Conservation (phyloP, 2,113 vertebrate species). For the Megalops atlanticus region DNA sequence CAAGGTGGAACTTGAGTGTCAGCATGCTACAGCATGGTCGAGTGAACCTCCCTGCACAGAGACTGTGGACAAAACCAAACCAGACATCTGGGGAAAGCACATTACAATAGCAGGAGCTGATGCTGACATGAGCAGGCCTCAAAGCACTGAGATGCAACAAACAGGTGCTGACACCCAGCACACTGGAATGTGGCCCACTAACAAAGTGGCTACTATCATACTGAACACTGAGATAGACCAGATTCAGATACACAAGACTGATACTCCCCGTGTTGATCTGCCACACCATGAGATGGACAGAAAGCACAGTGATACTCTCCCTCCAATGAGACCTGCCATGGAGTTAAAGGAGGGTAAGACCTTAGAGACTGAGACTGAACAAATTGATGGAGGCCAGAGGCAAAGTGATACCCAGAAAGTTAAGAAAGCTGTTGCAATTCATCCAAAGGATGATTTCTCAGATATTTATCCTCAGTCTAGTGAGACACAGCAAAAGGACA, state of each 20-base stretch:
- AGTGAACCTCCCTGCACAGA: conserved; percentile 9
- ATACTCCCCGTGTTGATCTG: not conserved
- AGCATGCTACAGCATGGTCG: not conserved
- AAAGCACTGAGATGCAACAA: not conserved
- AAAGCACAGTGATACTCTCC: not conserved
- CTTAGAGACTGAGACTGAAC: not conserved
- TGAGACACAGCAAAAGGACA: not conserved
- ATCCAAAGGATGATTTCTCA: too few species aligned
- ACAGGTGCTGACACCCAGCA: conserved; percentile 7
- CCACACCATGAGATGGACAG: not conserved
- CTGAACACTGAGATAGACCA: conserved; percentile 19
- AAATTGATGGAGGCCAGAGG: not conserved
- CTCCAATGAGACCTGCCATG: not conserved
- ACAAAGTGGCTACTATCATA: conserved; percentile 43
- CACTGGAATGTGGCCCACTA: too few species aligned
- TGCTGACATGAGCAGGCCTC: not conserved
- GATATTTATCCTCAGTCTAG: not conserved
- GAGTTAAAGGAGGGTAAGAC: not conserved
- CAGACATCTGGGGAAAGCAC: conserved; percentile 6
- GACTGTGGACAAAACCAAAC: not conserved
- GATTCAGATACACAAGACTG: not conserved
- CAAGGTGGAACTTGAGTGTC: not conserved
- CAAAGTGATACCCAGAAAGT: not conserved
- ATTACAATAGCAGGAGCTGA: not conserved
- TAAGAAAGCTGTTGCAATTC: not conserved